These are phyloP conservation scores for Hirundichthys speculiger DNA, from an alignment of 2,113 vertebrate genomes.

Conservation along the genomic window DNA sequence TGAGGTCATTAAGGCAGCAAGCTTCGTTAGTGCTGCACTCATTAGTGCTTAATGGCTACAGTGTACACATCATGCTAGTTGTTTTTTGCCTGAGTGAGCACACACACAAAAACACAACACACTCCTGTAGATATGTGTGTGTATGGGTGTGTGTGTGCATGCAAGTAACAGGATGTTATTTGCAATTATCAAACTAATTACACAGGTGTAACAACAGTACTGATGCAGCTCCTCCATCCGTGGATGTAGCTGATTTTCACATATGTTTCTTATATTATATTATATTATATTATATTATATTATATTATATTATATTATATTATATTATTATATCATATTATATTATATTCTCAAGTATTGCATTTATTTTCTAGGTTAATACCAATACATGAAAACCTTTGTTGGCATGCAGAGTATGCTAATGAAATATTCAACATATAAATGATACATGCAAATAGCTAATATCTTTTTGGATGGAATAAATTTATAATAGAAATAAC, in stretches of 20 bases:
- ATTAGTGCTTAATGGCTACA: constrained; percentile 54
- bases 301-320: neutral
- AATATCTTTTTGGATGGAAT: too few species aligned
- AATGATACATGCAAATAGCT: neutral
- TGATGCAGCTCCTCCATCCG: neutral
- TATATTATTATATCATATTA: too few species aligned
- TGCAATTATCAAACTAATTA: constrained; percentile 48
- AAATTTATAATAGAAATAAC: too few species aligned
- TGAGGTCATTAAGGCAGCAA: constrained; percentile 52
- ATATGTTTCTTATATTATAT: neutral
- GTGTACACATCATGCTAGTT: constrained; percentile 51
- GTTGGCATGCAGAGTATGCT: too few species aligned
- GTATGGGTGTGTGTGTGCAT: constrained; percentile 4
- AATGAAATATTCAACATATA: neutral
- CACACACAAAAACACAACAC: constrained; percentile 14
- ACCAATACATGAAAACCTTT: neutral
- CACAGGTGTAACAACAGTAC: constrained; percentile 19
- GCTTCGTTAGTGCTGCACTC: constrained; percentile 49
- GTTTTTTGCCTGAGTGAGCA: constrained; percentile 40
- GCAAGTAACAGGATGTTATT: constrained; percentile 30
- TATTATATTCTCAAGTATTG: too few species aligned
- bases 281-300: neutral
- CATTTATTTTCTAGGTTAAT: neutral
- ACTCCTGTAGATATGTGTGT: neutral
- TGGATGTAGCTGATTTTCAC: neutral